Conservation (phyloP, 2,113 vertebrate species). For the Gallinago paraguaiae region DNA sequence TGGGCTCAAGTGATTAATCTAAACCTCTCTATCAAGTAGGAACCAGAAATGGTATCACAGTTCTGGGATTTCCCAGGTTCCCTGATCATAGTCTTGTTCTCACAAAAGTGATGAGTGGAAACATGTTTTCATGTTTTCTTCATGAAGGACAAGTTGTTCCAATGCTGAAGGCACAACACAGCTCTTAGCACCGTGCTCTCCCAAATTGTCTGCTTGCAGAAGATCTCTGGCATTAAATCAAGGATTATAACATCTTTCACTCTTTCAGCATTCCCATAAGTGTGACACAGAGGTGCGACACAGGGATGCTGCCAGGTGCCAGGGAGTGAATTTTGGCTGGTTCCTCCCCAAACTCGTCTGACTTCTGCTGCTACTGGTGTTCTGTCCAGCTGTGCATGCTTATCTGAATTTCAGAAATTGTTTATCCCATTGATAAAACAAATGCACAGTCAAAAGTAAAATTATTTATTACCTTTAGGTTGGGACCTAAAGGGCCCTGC, state of each 20-base stretch:
- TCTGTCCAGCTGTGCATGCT: neutral
- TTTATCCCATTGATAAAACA: neutral
- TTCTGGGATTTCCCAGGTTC: neutral
- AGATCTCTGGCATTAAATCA: neutral
- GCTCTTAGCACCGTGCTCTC: neutral
- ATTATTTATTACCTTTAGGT: neutral
- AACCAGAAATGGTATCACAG: neutral
- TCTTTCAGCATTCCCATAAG: neutral
- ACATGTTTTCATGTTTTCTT: neutral
- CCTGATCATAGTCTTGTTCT: neutral
- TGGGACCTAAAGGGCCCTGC: neutral
- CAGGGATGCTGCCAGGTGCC: neutral
- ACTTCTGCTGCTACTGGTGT: neutral
- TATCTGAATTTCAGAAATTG: neutral
- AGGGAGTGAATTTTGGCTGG: neutral
- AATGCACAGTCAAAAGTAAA: neutral
- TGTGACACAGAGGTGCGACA: neutral
- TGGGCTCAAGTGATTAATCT: neutral
- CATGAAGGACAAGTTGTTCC: neutral
- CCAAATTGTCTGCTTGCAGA: neutral
- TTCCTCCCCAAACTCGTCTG: neutral
- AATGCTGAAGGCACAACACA: neutral
- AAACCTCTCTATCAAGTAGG: neutral
- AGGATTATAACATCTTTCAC: neutral
- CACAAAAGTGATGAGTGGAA: neutral